phyloP scores from a whole-genome alignment of 2,888 invertebrate genomes.

The Lasioglossum lativentre region DNA sequence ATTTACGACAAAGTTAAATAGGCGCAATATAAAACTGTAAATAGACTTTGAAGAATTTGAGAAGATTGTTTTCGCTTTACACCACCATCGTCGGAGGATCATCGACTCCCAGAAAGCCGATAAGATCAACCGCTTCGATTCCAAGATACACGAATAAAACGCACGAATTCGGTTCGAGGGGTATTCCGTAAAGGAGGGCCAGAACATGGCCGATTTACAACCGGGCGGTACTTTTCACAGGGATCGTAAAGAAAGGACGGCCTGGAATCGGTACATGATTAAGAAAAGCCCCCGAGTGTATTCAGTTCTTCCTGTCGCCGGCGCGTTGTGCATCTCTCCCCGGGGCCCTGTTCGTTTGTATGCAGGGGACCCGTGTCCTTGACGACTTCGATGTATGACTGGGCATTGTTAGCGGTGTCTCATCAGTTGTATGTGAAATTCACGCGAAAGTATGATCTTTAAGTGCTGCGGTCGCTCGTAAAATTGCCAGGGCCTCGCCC shows the following conservation, averaged over 20 bases:
- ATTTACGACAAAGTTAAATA: too few relatives aligned
- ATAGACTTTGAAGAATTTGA: too few relatives aligned
- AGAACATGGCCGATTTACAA: constrained; percentile 52
- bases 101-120: not conserved
- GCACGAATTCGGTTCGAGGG: constrained; percentile 33
- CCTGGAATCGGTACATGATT: constrained; percentile 64
- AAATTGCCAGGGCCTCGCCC: constrained; percentile 61
- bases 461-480: constrained; percentile 67
- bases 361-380: constrained; percentile 69
- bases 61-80: too few relatives aligned
- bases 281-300: constrained; percentile 59
- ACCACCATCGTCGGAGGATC: not conserved
- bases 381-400: constrained; percentile 72
- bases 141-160: constrained; percentile 12
- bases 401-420: constrained; percentile 71
- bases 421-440: constrained; percentile 70
- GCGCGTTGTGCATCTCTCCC: constrained; percentile 30
- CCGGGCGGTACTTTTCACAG: constrained; percentile 62
- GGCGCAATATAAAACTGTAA: too few relatives aligned
- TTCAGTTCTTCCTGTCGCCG: constrained; percentile 37
- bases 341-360: constrained; percentile 66
- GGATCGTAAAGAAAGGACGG: constrained; percentile 42
- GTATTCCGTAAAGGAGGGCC: constrained; percentile 31
- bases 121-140: constrained; percentile 16
- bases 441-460: constrained; percentile 73